Conservation (phyloP, 2,888 invertebrate genomes). For the Sesia bembeciformis region DNA sequence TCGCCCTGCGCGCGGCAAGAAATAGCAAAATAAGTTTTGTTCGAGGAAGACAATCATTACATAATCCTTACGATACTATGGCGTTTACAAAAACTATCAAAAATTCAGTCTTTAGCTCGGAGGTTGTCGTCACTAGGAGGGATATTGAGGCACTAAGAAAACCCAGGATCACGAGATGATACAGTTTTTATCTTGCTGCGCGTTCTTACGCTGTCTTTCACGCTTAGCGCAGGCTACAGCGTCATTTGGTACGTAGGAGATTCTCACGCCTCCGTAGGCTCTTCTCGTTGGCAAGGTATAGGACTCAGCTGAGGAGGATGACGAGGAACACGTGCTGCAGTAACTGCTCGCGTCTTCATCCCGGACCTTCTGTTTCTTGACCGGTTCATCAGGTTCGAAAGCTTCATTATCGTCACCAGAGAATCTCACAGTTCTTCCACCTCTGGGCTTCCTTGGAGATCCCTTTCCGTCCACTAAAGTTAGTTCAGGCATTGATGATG, state of each 20-base stretch:
- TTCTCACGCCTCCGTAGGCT: conserved; percentile 90
- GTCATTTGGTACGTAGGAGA: conserved; percentile 95
- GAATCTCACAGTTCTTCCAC: conserved; percentile 59
- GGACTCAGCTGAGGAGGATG: conserved; percentile 90
- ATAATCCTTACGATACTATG: conserved; percentile 47
- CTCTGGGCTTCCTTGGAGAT: conserved; percentile 40
- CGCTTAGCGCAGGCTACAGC: conserved; percentile 87
- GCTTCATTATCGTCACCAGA: conserved; percentile 65
- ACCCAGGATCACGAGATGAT: conserved; percentile 85
- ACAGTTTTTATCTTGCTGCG: conserved; percentile 86
- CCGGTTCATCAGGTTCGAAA: conserved; percentile 59
- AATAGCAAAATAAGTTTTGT: neutral
- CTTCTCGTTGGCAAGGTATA: conserved; percentile 88
- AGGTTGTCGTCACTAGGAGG: conserved; percentile 57
- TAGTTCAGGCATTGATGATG: conserved; percentile 64
- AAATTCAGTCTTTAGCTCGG: conserved; percentile 70
- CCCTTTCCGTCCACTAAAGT: conserved; percentile 63
- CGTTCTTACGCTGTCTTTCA: conserved; percentile 74
- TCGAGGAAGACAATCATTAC: conserved; percentile 30
- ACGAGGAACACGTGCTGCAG: conserved; percentile 93
- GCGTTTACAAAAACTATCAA: conserved; percentile 51
- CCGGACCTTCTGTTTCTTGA: conserved; percentile 37
- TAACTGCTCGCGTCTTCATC: conserved; percentile 83
- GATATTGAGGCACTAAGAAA: conserved; percentile 26
- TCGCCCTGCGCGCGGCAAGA: neutral